Conservation (phyloP, 2,113 vertebrate species). For the Laticauda laticaudata region DNA sequence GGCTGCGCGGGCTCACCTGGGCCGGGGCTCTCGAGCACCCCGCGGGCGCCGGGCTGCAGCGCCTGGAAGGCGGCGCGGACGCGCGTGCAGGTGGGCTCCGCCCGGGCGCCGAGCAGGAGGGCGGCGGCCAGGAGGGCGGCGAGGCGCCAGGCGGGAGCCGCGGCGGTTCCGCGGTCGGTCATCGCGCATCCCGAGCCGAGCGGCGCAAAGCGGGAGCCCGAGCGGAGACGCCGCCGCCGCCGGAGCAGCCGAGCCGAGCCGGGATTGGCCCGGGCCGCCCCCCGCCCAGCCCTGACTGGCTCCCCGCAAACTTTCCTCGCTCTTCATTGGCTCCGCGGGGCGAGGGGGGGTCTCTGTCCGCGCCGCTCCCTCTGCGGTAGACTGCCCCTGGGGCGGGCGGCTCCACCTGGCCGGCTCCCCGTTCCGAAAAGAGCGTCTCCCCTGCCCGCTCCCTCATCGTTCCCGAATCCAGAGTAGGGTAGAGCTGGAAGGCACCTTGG, state of each 20-base stretch:
- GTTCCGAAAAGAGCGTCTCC: neutral
- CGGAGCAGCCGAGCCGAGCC: neutral
- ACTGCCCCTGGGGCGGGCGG: neutral
- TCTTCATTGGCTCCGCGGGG: conserved; percentile 4
- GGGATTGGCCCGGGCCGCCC: neutral
- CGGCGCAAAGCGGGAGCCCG: too few species aligned
- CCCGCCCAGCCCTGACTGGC: neutral
- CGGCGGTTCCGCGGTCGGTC: neutral
- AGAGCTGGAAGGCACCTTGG: too few species aligned
- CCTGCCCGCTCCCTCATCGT: neutral
- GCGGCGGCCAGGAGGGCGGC: neutral
- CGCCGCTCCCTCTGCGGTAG: neutral
- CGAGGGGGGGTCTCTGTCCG: neutral
- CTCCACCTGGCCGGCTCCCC: neutral
- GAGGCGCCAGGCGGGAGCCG: neutral
- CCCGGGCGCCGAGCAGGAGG: neutral
- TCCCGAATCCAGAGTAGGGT: too few species aligned
- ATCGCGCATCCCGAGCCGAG: neutral
- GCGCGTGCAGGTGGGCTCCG: conserved; percentile 31
- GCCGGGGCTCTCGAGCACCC: conserved; percentile 55
- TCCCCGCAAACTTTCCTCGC: conserved; percentile 15
- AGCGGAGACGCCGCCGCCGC: neutral
- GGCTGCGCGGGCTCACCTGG: conserved; percentile 48
- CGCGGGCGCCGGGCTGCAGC: conserved; percentile 32
- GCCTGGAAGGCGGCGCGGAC: conserved; percentile 39